Evolutionary conservation across 1,140 invertebrate species (phyloP).

Genomic region (Pararge aegeria): DNA sequence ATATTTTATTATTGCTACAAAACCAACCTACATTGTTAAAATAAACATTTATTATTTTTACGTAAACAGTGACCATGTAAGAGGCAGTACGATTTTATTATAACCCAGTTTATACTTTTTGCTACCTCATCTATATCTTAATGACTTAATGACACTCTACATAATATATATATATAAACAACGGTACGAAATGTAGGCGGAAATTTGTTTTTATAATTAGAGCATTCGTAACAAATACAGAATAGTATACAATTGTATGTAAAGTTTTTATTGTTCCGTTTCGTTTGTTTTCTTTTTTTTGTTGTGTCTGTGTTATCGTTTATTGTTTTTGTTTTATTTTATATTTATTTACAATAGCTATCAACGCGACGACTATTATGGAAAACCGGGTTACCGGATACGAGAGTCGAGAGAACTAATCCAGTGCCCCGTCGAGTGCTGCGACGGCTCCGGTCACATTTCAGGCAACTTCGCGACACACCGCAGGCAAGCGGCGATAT

Average conservation of each 20-base stretch:
- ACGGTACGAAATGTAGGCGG: slow-evolving; percentile 18
- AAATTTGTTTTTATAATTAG: slow-evolving; percentile 19
- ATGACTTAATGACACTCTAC: slow-evolving; percentile 21
- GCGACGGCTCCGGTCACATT: slow-evolving; percentile 92
- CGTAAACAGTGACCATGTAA: slow-evolving; percentile 28
- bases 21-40: slow-evolving; percentile 12
- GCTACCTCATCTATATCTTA: slow-evolving; percentile 22
- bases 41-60: slow-evolving; percentile 31
- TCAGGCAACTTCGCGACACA: slow-evolving; percentile 93
- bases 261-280: slow-evolving; percentile 7
- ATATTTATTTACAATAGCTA: slow-evolving; percentile 61
- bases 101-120: slow-evolving; percentile 30
- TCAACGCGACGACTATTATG: slow-evolving; percentile 80
- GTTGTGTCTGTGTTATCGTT: slow-evolving; percentile 16
- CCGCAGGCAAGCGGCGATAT: slow-evolving; percentile 79
- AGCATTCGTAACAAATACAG: slow-evolving; percentile 1
- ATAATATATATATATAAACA: slow-evolving; percentile 16
- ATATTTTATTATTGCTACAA: too few species aligned
- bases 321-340: slow-evolving; percentile 30
- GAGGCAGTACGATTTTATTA: slow-evolving; percentile 5
- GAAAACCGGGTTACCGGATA: slow-evolving; percentile 86
- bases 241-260: background rate
- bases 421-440: slow-evolving; percentile 95
- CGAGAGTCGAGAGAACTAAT: slow-evolving; percentile 78
- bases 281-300: background rate